Evolutionary conservation across 1,140 invertebrate species (phyloP), one percentile per base, ranked within the genome.

Genomic region (Drosophila lacertosa): DNA sequence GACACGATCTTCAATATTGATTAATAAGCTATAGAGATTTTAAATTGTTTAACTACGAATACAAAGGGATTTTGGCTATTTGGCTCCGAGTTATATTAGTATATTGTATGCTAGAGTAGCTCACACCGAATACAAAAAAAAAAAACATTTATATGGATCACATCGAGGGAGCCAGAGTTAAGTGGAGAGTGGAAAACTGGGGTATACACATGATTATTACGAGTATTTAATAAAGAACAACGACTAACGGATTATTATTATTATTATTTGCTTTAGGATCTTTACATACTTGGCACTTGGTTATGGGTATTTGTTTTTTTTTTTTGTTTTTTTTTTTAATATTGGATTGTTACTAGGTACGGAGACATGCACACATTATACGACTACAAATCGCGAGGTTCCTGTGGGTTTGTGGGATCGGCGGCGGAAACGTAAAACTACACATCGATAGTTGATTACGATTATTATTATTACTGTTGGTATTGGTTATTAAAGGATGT

Each of bases 1-100:
- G 13, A 84, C 58, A 68, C 67, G 64, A 67, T 80, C 72, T 59
- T 77, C 60, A 69, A 80, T 72, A 77, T n/a, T n/a, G n/a, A n/a
- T n/a, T n/a, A n/a, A n/a, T 80, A 80, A 48, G n/a, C 45, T 70
- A 58, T 50, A 65, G 35, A 70, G 26, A 32, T 50, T 47, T 42
- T 44, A 33, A 35, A 44, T 16, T 62, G 20, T 13, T 42, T 51
- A 33, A 44, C 62, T 65, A 65, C 51, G 15, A 18, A 50, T 55
- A 64, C 44, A 18, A 20, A 13, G 26, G 44, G 15, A 13, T 13
- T 5, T 65, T 22, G 45, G 22, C 48, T 44, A 53, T 59, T n/a
- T n/a, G 18, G 32, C 54, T 44, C 13, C 13, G 24, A 58, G 33
- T 32, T 48, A 32, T 16, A 10, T 26, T 29, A 57, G 26, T 53